Evolutionary conservation across 2,888 invertebrate genomes (phyloP).

Genomic region (Clepsis dumicolana): DNA sequence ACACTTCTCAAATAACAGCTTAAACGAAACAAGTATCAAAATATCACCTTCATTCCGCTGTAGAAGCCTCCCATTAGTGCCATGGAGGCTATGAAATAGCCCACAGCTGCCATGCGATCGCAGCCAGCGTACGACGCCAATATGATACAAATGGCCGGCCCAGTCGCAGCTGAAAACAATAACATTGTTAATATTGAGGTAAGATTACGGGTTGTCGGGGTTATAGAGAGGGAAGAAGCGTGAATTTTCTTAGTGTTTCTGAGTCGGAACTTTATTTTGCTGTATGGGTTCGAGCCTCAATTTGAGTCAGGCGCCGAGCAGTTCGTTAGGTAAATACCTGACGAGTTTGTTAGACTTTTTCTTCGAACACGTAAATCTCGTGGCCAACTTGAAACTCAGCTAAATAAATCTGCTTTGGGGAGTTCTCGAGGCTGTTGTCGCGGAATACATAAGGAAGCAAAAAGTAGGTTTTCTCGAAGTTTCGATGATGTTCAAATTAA

Average conservation of each 20-base stretch:
- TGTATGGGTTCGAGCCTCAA: too few species aligned
- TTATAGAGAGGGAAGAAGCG: background rate
- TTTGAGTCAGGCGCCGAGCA: too few species aligned
- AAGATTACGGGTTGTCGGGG: background rate
- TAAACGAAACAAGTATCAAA: background rate
- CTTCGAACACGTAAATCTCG: too few species aligned
- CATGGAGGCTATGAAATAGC: conserved; percentile 88
- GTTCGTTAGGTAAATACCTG: too few species aligned
- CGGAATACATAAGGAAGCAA: too few species aligned
- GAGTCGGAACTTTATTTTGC: background rate
- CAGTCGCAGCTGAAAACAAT: conserved; percentile 84
- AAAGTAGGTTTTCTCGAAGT: too few species aligned
- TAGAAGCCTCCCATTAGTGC: conserved; percentile 90
- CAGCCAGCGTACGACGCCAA: conserved; percentile 88
- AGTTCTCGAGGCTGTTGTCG: too few species aligned
- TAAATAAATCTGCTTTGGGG: too few species aligned
- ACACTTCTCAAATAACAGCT: background rate
- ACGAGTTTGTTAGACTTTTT: too few species aligned
- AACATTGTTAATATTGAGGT: conserved; percentile 3
- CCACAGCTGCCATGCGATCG: conserved; percentile 82
- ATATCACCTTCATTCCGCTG: conserved; percentile 87
- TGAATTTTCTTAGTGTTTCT: background rate
- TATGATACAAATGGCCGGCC: conserved; percentile 88
- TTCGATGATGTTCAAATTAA: too few species aligned
- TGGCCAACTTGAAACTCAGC: too few species aligned